Conservation (phyloP, 2,888 invertebrate genomes). For the Idaea straminata region DNA sequence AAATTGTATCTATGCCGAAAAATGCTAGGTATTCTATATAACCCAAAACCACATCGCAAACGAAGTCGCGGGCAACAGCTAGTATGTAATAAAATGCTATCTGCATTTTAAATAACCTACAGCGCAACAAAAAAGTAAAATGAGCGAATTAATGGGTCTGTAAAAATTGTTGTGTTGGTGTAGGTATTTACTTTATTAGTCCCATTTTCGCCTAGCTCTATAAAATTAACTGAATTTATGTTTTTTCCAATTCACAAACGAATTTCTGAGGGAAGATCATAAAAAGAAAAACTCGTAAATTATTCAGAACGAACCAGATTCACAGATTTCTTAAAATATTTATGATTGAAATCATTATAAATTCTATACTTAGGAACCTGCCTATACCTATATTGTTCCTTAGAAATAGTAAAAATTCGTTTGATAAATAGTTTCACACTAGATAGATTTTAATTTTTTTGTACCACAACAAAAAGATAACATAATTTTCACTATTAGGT, state of each 20-base stretch:
- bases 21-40: no score
- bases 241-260: conserved; percentile 1
- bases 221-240: not conserved
- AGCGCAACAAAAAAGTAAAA: not conserved
- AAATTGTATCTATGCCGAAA: no score
- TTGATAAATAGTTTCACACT: no score
- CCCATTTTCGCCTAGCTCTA: not conserved
- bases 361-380: no score
- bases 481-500: no score
- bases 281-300: not conserved
- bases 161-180: not conserved
- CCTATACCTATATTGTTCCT: no score
- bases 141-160: not conserved
- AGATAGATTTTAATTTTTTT: no score
- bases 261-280: not conserved
- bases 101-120: not conserved
- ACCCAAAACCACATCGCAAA: no score
- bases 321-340: not conserved
- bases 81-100: not conserved
- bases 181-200: not conserved
- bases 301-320: not conserved
- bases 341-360: not conserved
- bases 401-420: no score
- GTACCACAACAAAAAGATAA: no score
- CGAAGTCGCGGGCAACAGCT: not conserved